Base-by-base conservation (phyloP, 2,888 invertebrate genomes). In the Lacanobia oleracea region DNA sequence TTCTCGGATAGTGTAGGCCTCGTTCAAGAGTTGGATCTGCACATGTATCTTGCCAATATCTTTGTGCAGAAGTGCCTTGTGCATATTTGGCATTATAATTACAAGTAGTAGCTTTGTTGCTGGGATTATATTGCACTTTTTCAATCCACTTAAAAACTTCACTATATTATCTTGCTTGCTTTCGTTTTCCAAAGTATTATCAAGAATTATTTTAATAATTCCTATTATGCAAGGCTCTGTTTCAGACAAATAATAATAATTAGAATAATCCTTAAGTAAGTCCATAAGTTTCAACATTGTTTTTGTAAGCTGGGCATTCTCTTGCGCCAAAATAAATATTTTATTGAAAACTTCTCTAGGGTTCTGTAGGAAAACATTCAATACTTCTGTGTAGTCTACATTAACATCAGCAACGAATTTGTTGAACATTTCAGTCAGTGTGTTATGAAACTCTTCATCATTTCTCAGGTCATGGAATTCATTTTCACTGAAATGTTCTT, bases 61-160 rank as follows among this genome's bases (percentile, higher is more conserved):
- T 79, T 87, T 92, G 6, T 79, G 85, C 18, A 93, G 37, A 9
- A 95, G 86, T 14, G 91, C 93, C 66, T 89, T 89, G 72, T 95
- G 93, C 65, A 95, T 86, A 73, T 90, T 90, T 8, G 95, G 94
- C 94, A 95, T 95, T 2, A 94, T 89, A 57, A 95, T 89, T 27
- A 93, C 84, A 57, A 95, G 81, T 37, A 95, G 86, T 48, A 95
- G 83, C 66, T 93, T 92, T 16, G 90, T 83, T 45, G 88, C 91
- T 16, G 92, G 79, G 59, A 95, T 87, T 61, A 92, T 88, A 33
- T 89, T 81, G 45, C 75, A 67, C 53, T 79, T 86, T 82, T 94
- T 95, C 43, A 96, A 81, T 37, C 86, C 88, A 78, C 86, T 85
- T 43, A 94, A 77, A 84, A 95, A 95, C 53, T 85, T 88, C 18